Conservation (phyloP, 2,113 vertebrate species). For the Xenopus laevis region DNA sequence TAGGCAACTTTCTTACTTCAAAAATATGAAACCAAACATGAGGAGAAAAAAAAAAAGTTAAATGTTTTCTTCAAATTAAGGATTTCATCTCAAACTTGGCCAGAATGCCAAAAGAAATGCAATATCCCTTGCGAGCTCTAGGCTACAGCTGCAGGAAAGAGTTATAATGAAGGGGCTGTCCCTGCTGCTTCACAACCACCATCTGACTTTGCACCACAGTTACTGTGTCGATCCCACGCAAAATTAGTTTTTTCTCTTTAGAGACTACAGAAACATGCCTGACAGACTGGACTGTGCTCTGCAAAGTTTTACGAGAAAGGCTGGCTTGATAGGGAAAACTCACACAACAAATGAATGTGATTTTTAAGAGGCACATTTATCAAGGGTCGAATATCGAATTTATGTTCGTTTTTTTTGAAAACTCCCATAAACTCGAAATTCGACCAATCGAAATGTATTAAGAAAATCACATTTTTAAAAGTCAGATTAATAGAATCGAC, state of each 20-base stretch:
- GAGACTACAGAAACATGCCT: neutral
- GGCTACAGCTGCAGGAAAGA: constrained; percentile 65
- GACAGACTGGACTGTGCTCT: neutral
- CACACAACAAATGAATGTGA: too few species aligned
- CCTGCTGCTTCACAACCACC: constrained; percentile 20
- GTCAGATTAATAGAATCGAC: too few species aligned
- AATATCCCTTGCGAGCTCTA: constrained; percentile 64
- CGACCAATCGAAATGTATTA: too few species aligned
- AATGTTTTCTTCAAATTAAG: constrained; percentile 61
- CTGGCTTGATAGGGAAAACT: neutral
- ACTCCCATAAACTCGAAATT: too few species aligned
- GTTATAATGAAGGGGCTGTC: constrained; percentile 31
- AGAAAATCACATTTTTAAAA: too few species aligned
- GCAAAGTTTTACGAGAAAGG: neutral
- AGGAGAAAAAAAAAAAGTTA: neutral
- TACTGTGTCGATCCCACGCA: constrained; percentile 35
- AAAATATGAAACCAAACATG: constrained; percentile 8
- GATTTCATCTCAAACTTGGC: constrained; percentile 74
- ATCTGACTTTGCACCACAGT: constrained; percentile 14
- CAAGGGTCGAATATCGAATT: too few species aligned
- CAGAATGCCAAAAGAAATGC: constrained; percentile 67
- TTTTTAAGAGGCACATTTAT: too few species aligned
- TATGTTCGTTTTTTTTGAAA: too few species aligned
- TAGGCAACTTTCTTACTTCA: constrained; percentile 18
- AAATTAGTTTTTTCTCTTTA: neutral